A percentile compares a stretch with the other conserved stretches of the same genome.
These are phyloP conservation scores for Chascanopsetta lugubris DNA, from an alignment of 2,113 vertebrate species.

Conservation along the genomic window DNA sequence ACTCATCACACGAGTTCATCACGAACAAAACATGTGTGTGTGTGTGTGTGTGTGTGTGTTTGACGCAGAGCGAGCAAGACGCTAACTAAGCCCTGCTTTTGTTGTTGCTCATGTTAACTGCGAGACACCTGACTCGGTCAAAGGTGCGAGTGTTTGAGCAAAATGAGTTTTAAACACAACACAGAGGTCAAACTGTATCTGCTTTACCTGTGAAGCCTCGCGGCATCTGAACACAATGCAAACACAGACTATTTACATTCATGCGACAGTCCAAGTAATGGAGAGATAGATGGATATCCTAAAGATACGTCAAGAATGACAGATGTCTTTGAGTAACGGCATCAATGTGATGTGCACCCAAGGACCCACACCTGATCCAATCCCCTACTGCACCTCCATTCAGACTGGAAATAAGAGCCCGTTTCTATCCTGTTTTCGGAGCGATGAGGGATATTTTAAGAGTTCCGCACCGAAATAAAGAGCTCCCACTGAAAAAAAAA, in stretches of 20 bases:
- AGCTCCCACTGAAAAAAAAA: too few relatives aligned
- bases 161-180: slow-evolving; percentile 9
- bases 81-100: slow-evolving; percentile 13
- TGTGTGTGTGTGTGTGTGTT: neutral
- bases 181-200: neutral
- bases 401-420: neutral
- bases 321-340: too few relatives aligned
- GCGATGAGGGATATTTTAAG: too few relatives aligned
- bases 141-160: slow-evolving; percentile 33
- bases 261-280: too few relatives aligned
- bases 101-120: slow-evolving; percentile 13
- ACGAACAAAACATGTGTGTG: slow-evolving; percentile 30
- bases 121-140: slow-evolving; percentile 20
- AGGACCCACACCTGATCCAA: too few relatives aligned
- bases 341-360: too few relatives aligned
- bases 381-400: too few relatives aligned
- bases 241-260: neutral
- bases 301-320: too few relatives aligned
- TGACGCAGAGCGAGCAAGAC: slow-evolving; percentile 32
- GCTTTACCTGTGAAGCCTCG: neutral
- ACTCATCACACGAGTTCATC: slow-evolving; percentile 35
- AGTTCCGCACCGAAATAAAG: too few relatives aligned
- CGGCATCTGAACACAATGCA: neutral
- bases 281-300: too few relatives aligned
- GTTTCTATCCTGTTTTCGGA: neutral